Evolutionary conservation across 2,888 invertebrate species (phyloP), one percentile per base, ranked within the genome.

Genomic region (Erpobdella octoculata): DNA sequence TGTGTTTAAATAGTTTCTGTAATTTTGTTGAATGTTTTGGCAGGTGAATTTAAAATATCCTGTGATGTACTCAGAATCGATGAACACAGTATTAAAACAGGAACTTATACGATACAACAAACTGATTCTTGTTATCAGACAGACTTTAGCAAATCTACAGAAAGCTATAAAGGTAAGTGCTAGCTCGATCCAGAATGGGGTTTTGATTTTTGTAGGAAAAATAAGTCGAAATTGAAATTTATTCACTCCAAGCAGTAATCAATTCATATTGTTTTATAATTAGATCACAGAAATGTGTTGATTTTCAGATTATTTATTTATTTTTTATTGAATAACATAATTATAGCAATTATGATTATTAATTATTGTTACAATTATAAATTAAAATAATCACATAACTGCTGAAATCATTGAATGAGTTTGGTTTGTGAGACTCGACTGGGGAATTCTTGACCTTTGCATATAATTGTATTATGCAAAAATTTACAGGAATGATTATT

Each of bases 41-140:
- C 75, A 83, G 82, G 79, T 83, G n/a, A 81, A 81, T 31, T 77
- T 78, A 68, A 81, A 81, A 72, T 83, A 82, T 75, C 83, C 83
- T 12, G 83, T 83, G 21, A 64, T 81, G 33, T 83, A 83, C 76
- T 75, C 77, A 28, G 83, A 83, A 73, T 82, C 82, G 0, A 83
- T 83, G 83, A 83, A 83, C 78, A 83, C 83, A 1, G 83, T 83
- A 41, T 77, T 83, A 64, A 75, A 82, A 67, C 83, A 83, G 73
- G 83, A 83, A 72, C 76, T 83, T 66, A 83, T 83, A 41, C 48
- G 83, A 35, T 83, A 82, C 76, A 83, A 83, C 75, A 78, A 80
- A 25, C 78, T 83, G 70, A 79, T 78, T n/a, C 70, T 71, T 9
- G 81, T 82, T 21, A 81, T 83, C n/a, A 78, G 83, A 25, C 70